Evolutionary conservation across 2,888 invertebrate species (phyloP), one percentile per base, ranked within the genome.

Genomic region (Eupithecia insigniata): DNA sequence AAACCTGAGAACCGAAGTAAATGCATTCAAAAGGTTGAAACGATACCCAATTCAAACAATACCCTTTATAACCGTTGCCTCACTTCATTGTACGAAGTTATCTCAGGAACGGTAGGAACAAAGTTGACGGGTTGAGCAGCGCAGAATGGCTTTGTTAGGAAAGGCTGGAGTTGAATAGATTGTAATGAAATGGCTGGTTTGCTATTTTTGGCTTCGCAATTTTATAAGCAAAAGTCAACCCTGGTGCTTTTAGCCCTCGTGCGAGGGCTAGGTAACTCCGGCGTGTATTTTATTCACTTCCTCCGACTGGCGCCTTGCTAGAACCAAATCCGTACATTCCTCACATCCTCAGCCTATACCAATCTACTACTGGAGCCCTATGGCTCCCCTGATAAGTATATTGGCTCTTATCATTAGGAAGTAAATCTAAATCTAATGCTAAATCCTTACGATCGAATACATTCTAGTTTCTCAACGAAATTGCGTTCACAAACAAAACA

Each of bases 71-170:
- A 74, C 8, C 51, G 7, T 67, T 70, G 34, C 51, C 30, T 72
- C 43, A 64, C 55, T 67, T 67, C 43, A 72, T 75, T 75, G 68
- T 75, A 66, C 62, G 68, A 68, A 72, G 58, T 71, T 72, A 70
- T 72, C 70, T 75, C 39, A 62, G 70, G 68, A 69, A 71, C 65
- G 58, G 66, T 39, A 51, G 66, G 68, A 70, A 68, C 69, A 36
- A 66, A 70, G 68, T 70, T 58, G 75, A 72, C 70, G 70, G 75
- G 70, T 75, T 70, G 70, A 68, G 28, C 65, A 46, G 30, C 61
- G 70, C 62, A 68, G 66, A 73, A 70, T 67, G 55, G 71, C 76
- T 70, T 76, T 76, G 77, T 77, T 74, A 16, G 32, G 64, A 70
- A 72, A 39, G 64, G 39, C 61, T 16, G 36, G 51, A 74, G 51